Evolutionary conservation across 2,113 vertebrate species (phyloP), one percentile per base, ranked within the genome.

Genomic region (Talpa occidentalis): DNA sequence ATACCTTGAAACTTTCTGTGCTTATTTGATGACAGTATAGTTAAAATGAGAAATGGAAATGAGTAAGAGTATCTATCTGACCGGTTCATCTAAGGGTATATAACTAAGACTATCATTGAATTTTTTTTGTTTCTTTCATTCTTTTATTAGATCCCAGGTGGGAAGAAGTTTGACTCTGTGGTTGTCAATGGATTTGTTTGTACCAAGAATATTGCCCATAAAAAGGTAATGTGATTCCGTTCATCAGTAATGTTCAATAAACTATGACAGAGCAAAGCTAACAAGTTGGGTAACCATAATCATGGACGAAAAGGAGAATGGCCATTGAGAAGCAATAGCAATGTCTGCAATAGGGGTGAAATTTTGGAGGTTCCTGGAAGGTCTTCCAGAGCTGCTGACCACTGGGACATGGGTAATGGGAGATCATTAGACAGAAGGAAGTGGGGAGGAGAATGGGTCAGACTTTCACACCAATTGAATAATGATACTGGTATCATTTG

Each of bases 191-290:
- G 99, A 84, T 99, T 99, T 94, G 98, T 99, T 49, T 99, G 99
- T 97, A 99, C 99, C 81, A 99, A 99, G 98, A 99, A 99, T 95
- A 99, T 99, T 87, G 99, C 99, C 21, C 99, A 99, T 97, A 99
- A 99, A 97, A 99, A 99, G 99, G 99, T 99, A 98, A 94, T 17
- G 19, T 59, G 52, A 74, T 92, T 90, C 26, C 66, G 12, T 92
- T 95, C 42, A 74, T 10, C 40, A 37, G 15, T 85, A 69, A 91
- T 42, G 78, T 84, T 73, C 30, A 88, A 15, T 26, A 88, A 72
- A 80, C 40, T 17, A 1, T 88, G 69, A 44, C 62, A 70, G 0
- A 92, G 69, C 12, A 78, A 37, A 54, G 60, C 42, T 90, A 21
- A 42, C 6, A 82, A 70, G n/a, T 52, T 73, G 76, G 28, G 30